Base-by-base conservation (phyloP, 1,140 invertebrate species). In the Caenorhabditis tropicalis region DNA sequence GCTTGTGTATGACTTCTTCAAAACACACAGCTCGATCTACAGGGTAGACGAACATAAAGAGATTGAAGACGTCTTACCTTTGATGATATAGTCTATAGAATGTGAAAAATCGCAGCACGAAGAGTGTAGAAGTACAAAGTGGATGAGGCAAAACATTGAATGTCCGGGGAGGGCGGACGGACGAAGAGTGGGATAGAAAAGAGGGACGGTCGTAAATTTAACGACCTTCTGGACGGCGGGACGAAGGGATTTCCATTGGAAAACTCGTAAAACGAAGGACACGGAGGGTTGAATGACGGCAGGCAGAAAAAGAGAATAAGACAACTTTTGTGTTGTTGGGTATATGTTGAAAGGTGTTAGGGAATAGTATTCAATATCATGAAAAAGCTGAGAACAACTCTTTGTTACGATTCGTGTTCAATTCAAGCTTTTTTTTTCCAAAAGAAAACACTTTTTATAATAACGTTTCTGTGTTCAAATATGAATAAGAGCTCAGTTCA, bases 251-350 rank as follows among this genome's bases (percentile, higher is more conserved):
- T 74, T 74, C 36, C 65, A 74, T 74, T 74, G 65, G 65, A 74
- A 74, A 74, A 74, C 65, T 74, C 65, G 65, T 74, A 74, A 74
- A 74, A 74, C 65, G 65, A 74, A 74, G 65, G 65, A 74, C 65
- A 74, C 65, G 27, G 65, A 74, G 65, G 65, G 65, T 74, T 43
- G 36, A 74, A 46, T 74, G 65, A 74, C 65, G 36, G 65, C 36
- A 21, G 65, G 9, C 21, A 15, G 15, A 74, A 46, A 31, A 74
- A 46, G 36, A 46, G 33, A 43, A 21, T 36, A 7, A 24, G 58
- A 65, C 21, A 19, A 6, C 12, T 31, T 74, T 74, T 74, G 43
- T 33, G 24, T 9, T 58, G 24, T 58, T 5, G 5, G 39, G 24
- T 56, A 29, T 65, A n/a, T 65, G 58, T 74, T 39, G 65, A 46